phyloP scores from a whole-genome alignment of 2,888 invertebrate genomes.

The Idaea dimidiata region DNA sequence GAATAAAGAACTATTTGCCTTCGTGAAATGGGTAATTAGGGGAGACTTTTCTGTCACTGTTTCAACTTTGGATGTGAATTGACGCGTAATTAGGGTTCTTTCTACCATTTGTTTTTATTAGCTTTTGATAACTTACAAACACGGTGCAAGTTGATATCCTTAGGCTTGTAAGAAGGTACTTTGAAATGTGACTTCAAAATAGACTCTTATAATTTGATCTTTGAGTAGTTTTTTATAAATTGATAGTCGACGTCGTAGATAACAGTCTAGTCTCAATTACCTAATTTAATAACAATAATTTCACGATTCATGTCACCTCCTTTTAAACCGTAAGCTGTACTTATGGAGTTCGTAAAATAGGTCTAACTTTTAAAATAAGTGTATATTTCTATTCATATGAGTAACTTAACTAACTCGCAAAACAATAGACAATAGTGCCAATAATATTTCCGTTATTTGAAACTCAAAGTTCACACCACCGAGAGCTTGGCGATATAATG shows the following conservation, averaged over 20 bases:
- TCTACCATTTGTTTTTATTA: not conserved
- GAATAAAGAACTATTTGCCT: conserved; percentile 54
- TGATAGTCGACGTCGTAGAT: too few relatives aligned
- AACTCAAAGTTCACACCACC: conserved; percentile 12
- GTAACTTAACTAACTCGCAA: not conserved
- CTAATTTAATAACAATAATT: too few relatives aligned
- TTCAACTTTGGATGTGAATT: conserved; percentile 12
- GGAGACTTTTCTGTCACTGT: conserved; percentile 38
- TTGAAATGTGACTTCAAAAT: too few relatives aligned
- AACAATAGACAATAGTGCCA: not conserved
- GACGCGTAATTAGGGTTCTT: not conserved
- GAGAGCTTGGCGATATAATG: conserved; percentile 9
- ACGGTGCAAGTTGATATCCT: not conserved
- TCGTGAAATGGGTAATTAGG: conserved; percentile 49
- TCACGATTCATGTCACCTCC: too few relatives aligned
- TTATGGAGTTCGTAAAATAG: not conserved
- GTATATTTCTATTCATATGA: not conserved
- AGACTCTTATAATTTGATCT: too few relatives aligned
- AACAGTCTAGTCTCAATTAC: too few relatives aligned
- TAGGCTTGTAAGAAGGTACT: too few relatives aligned
- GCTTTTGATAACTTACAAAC: not conserved
- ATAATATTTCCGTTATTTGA: not conserved
- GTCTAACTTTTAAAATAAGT: not conserved
- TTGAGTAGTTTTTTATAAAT: too few relatives aligned
- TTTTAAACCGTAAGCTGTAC: too few relatives aligned